Evolutionary conservation across 2,888 invertebrate genomes (phyloP).

Genomic region (Aleiodes alternator): DNA sequence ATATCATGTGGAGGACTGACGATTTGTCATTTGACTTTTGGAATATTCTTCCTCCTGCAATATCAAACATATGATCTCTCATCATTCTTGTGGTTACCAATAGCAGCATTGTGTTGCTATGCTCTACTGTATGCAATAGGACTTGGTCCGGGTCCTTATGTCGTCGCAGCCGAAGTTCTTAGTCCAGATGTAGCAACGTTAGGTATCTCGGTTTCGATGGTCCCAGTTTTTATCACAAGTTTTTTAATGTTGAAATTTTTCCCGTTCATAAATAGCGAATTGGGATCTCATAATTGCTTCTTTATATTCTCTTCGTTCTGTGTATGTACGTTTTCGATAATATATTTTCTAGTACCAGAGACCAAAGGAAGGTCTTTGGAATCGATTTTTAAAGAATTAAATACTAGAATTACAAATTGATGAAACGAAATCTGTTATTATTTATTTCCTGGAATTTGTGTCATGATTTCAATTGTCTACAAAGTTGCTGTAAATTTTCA

Average conservation of each 20-base stretch:
- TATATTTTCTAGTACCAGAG: slow-evolving; percentile 65
- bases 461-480: too few species aligned
- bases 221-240: slow-evolving; percentile 62
- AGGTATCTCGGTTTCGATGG: slow-evolving; percentile 60
- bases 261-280: slow-evolving; percentile 53
- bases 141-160: slow-evolving; percentile 77
- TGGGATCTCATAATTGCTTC: slow-evolving; percentile 70
- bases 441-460: too few species aligned
- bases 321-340: slow-evolving; percentile 60
- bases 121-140: slow-evolving; percentile 78
- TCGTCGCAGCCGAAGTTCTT: slow-evolving; percentile 77
- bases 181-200: slow-evolving; percentile 63
- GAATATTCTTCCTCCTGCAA: slow-evolving; percentile 57
- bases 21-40: slow-evolving; percentile 67
- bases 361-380: slow-evolving; percentile 69
- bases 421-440: too few species aligned
- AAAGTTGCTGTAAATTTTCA: too few species aligned
- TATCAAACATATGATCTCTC: slow-evolving; percentile 59
- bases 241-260: slow-evolving; percentile 68
- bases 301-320: slow-evolving; percentile 64
- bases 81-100: slow-evolving; percentile 76
- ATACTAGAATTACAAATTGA: slow-evolving; percentile 49
- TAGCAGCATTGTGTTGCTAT: slow-evolving; percentile 76
- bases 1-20: slow-evolving; percentile 73
- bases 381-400: slow-evolving; percentile 66